Percentiles rank a stretch among this genome's conserved stretches.
Evolutionary conservation across 2,888 invertebrate genomes (phyloP).

Genomic region (Harpalus rufipes): DNA sequence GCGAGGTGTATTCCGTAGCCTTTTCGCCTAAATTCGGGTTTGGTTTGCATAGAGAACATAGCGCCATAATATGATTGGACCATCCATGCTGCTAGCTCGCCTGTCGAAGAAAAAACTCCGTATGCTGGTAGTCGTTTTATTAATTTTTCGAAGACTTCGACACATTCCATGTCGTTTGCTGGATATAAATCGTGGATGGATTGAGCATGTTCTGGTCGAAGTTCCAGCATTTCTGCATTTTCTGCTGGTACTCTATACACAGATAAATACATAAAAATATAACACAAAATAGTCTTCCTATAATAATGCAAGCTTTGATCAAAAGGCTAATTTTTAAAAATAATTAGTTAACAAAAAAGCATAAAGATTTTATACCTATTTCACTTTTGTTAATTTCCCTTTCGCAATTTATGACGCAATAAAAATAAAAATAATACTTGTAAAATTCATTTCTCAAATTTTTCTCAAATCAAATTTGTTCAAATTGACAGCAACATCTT

Average conservation of each 20-base stretch:
- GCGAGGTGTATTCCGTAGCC: slow-evolving; percentile 87
- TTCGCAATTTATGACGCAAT: slow-evolving; percentile 18
- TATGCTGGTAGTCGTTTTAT: slow-evolving; percentile 89
- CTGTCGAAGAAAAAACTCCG: slow-evolving; percentile 86
- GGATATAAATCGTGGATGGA: slow-evolving; percentile 92
- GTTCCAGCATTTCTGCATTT: slow-evolving; percentile 87
- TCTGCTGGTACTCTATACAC: slow-evolving; percentile 75
- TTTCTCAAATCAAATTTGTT: slow-evolving; percentile 27
- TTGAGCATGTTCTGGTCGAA: slow-evolving; percentile 88
- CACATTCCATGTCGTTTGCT: slow-evolving; percentile 92
- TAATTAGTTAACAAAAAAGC: slow-evolving; percentile 1
- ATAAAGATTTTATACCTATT: background rate
- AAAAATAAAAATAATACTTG: slow-evolving; percentile 25
- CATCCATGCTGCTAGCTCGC: slow-evolving; percentile 93
- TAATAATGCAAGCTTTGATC: too few species aligned
- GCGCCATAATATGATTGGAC: slow-evolving; percentile 94
- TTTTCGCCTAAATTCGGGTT: slow-evolving; percentile 76
- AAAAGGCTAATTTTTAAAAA: too few species aligned
- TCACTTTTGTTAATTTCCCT: background rate
- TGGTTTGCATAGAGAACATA: slow-evolving; percentile 95
- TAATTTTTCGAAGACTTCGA: slow-evolving; percentile 89
- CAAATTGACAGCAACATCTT: slow-evolving; percentile 8
- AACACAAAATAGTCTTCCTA: background rate
- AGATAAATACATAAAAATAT: too few species aligned
- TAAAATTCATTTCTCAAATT: slow-evolving; percentile 30